These are phyloP conservation scores for Orientallactaga bullata DNA, from an alignment of 2,113 vertebrate species.

Conservation along the genomic window DNA sequence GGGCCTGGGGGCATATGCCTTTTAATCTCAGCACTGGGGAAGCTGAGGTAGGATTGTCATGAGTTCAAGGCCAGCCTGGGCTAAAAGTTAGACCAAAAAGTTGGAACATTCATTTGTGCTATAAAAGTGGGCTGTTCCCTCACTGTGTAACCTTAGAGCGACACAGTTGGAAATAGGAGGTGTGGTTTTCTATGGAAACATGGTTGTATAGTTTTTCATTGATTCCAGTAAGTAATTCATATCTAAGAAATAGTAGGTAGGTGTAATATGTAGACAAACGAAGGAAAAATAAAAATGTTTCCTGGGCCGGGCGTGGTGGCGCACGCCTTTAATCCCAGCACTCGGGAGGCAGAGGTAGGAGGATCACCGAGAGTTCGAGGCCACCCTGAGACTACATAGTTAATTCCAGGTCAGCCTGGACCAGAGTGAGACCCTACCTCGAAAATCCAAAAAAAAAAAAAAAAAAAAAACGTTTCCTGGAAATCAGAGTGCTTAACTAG, in stretches of 20 bases:
- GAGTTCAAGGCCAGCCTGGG: too few relatives aligned
- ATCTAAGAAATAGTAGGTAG: constrained; percentile 1
- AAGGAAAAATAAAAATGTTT: constrained; percentile 54
- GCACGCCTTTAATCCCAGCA: too few relatives aligned
- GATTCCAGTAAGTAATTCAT: constrained; percentile 16
- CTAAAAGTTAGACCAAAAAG: not conserved
- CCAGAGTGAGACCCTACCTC: too few relatives aligned
- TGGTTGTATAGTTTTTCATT: not conserved
- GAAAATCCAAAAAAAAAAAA: too few relatives aligned
- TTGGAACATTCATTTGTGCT: constrained; percentile 21
- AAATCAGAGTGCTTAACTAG: constrained; percentile 20
- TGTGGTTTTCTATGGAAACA: constrained; percentile 3
- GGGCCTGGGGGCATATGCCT: too few relatives aligned
- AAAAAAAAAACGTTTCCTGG: constrained; percentile 41
- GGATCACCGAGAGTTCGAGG: too few relatives aligned
- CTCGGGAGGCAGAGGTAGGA: too few relatives aligned
- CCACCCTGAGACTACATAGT: too few relatives aligned
- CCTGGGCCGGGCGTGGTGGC: too few relatives aligned
- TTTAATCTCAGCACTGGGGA: too few relatives aligned
- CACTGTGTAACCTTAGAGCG: not conserved
- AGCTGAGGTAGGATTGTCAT: too few relatives aligned
- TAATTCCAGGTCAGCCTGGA: too few relatives aligned
- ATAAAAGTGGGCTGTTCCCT: not conserved
- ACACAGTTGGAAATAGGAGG: not conserved
- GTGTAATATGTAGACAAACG: not conserved